Conservation (phyloP, 2,797 vertebrate species). For the Meriones psammophilus region DNA sequence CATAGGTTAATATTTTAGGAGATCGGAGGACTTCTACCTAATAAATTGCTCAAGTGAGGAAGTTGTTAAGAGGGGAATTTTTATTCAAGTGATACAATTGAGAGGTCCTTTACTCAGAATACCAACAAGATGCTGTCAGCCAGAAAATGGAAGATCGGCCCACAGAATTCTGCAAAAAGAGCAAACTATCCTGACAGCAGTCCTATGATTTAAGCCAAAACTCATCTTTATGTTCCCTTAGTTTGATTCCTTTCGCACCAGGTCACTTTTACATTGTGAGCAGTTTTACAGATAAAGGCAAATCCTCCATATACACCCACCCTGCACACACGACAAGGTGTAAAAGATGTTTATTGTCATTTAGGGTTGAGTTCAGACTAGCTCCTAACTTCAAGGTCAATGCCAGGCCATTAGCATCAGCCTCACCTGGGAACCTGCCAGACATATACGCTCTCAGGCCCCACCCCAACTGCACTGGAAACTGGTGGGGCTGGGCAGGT, state of each 20-base stretch:
- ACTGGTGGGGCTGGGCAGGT: neutral
- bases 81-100: conserved; percentile 28
- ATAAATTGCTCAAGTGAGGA: neutral
- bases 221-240: neutral
- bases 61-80: conserved; percentile 12
- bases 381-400: neutral
- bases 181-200: neutral
- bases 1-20: neutral
- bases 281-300: neutral
- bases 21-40: neutral
- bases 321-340: neutral
- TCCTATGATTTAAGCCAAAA: neutral
- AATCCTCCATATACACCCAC: too few species aligned
- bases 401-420: neutral
- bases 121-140: neutral
- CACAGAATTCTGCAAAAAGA: neutral
- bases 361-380: neutral
- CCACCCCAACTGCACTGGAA: neutral
- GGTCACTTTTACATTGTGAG: neutral
- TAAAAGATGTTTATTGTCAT: neutral
- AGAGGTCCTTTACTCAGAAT: conserved; percentile 29
- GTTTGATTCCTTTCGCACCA: neutral
- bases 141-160: neutral
- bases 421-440: neutral
- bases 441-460: neutral